Evolutionary conservation across 2,113 vertebrate species (phyloP).

Genomic region (Alosa alosa): DNA sequence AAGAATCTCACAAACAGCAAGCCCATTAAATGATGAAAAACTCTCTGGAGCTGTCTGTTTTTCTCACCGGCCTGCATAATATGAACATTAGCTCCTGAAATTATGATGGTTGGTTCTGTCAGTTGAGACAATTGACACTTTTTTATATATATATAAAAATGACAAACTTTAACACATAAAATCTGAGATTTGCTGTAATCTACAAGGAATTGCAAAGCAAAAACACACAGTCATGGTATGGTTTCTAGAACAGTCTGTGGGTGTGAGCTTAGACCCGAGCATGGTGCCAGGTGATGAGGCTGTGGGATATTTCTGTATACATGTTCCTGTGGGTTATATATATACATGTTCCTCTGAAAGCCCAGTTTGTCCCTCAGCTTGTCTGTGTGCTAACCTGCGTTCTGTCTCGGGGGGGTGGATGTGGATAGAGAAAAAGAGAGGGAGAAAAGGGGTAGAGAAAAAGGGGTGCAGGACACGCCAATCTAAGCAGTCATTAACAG

Average conservation of each 20-base stretch:
- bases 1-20: slow-evolving; percentile 34
- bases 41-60: slow-evolving; percentile 65
- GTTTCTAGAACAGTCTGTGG: too few relatives aligned
- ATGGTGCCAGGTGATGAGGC: background rate
- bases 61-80: slow-evolving; percentile 70
- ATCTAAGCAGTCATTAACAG: slow-evolving; percentile 61
- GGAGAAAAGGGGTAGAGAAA: slow-evolving; percentile 26
- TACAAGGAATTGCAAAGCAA: background rate
- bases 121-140: slow-evolving; percentile 66
- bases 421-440: background rate
- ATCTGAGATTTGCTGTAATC: background rate
- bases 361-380: slow-evolving; percentile 16
- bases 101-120: slow-evolving; percentile 69
- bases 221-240: too few relatives aligned
- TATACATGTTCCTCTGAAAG: background rate
- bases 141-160: background rate
- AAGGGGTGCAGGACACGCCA: slow-evolving; percentile 53
- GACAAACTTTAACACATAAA: background rate
- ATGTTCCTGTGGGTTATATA: background rate
- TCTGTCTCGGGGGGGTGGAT: slow-evolving; percentile 15
- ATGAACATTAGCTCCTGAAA: slow-evolving; percentile 72
- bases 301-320: background rate
- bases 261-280: background rate
- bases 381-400: background rate
- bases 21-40: slow-evolving; percentile 69